Evolutionary conservation across 1,140 invertebrate genomes (phyloP), one percentile per base, ranked within the genome.

Genomic region (Potamilus streckersoni): DNA sequence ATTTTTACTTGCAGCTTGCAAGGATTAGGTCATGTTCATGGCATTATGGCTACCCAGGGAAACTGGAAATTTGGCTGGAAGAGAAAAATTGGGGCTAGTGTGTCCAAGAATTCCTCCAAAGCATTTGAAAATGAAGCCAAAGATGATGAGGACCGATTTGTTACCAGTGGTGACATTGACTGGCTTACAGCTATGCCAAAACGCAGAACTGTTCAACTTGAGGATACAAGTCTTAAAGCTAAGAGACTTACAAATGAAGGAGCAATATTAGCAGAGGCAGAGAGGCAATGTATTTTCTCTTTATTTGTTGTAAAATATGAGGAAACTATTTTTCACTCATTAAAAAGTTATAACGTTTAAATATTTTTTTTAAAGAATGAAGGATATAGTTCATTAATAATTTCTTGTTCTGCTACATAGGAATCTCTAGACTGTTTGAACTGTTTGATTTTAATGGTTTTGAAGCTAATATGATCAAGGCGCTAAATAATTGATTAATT

Each of bases 21-120:
- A 49, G 38, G 38, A 49, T 49, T 49, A 49, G 38, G 38, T 49
- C 38, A 49, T 49, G 38, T 49, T 49, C 11, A 49, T 49, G 38
- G 38, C 38, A 64, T 57, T 56, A 64, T 74, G 71, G 19, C 64
- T 63, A 66, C 74, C 65, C n/a, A 27, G 57, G 65, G 61, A 49
- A 83, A 85, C 82, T 84, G 82, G 58, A 79, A 83, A 27, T 90
- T 90, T 85, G 82, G 82, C 15, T 90, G 89, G 89, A 90, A 88
- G 69, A 80, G 85, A 68, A 90, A 90, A 79, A 69, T 80, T 79
- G 87, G 85, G 13, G 76, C 68, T 19, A 82, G 81, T 16, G 82
- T 89, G 5, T 74, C 73, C 19, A 82, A 82, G 61, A 59, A 56
- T 61, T 66, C 75, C 27, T 82, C 83, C 14, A 38, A 61, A 62